These are phyloP conservation scores for Dorcus parallelipipedus DNA, from an alignment of 2,888 invertebrate species.

Conservation along the genomic window DNA sequence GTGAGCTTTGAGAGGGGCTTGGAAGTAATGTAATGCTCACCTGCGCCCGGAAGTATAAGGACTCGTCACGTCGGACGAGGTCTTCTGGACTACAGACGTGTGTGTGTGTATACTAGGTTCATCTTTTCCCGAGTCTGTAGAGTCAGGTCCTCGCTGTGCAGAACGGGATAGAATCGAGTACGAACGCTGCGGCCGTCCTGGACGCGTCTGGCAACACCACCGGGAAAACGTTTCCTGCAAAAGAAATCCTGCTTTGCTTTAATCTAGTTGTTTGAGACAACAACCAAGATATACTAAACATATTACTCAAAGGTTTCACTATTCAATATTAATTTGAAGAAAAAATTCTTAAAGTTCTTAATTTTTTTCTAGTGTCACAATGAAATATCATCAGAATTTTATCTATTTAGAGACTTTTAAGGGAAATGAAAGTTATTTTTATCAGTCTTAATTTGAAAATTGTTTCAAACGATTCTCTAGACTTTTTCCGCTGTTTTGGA, in stretches of 20 bases:
- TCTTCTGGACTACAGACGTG: constrained; percentile 24
- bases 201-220: constrained; percentile 46
- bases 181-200: constrained; percentile 50
- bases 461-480: no score
- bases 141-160: constrained; percentile 23
- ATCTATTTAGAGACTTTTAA: no score
- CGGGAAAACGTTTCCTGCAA: constrained; percentile 59
- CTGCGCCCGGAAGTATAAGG: no score
- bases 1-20: no score
- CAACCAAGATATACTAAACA: no score
- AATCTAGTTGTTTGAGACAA: constrained; percentile 3
- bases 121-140: constrained; percentile 24
- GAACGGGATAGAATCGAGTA: constrained; percentile 56
- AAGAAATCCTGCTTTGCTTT: constrained; percentile 40
- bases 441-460: no score
- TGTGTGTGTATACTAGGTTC: constrained; percentile 29
- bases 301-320: no score
- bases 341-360: background rate
- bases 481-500: no score
- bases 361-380: background rate
- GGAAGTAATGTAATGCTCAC: no score
- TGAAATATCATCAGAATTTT: no score
- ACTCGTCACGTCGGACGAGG: constrained; percentile 16
- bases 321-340: background rate
- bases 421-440: no score